Evolutionary conservation across 2,888 invertebrate species (phyloP), one percentile per base, ranked within the genome.

Genomic region (Slavum lentiscoides): DNA sequence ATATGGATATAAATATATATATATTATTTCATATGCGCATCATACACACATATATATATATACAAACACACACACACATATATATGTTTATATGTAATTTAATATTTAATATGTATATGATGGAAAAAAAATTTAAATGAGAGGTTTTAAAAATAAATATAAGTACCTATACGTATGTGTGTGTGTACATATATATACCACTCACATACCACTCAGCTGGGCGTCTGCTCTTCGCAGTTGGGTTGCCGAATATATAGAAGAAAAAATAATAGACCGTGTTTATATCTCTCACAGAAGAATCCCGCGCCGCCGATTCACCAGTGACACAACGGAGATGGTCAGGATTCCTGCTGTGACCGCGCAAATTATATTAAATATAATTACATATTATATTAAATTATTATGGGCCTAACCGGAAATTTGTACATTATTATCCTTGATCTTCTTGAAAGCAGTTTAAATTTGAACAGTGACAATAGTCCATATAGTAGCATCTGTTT

Each of bases 111-210:
- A 58, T 58, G 5, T 53, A 61, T 66, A 53, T 58, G 13, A 58
- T 39, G 67, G 64, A 72, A 66, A 66, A 64, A 72, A 67, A 67
- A 75, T 75, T 75, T 75, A 75, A 75, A 75, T 75, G 75, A 67
- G 74, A 75, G 75, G 75, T 67, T 75, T 75, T 43, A 75, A 75
- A 67, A 49, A 49, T 49, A 49, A 49, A 49, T 49, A 49, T 13
- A 11, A 11, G 49, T 49, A 49, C 3, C 2, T 49, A 11, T 8
- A 15, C 11, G 13, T 49, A 15, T 49, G 13, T 49, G 3, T 49
- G 13, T 49, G 3, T 49, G 49, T 13, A 15, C 13, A 13, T 49
- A 49, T 49, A 75, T 21, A 58, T 6, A 55, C 8, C 19, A 21
- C 37, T 19, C 75, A 58, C n/a, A n/a, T n/a, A n/a, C 67, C 58